Percentiles rank a stretch among this genome's conserved stretches.
phyloP scores from a whole-genome alignment of 1,140 invertebrate genomes.

The Mylabris phalerata region DNA sequence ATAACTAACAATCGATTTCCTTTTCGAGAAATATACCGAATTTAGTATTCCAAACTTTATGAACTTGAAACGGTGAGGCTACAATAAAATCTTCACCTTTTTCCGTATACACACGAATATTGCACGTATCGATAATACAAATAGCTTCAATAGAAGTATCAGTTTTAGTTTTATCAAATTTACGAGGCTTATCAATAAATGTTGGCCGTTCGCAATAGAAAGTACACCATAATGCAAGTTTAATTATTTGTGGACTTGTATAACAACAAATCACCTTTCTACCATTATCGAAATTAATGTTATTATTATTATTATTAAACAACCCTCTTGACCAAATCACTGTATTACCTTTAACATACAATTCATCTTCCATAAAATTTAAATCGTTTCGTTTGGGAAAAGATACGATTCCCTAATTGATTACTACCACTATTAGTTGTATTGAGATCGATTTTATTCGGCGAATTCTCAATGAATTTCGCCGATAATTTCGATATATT shows the following conservation, averaged over 20 bases:
- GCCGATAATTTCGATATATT: constrained; percentile 20
- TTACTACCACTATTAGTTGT: not conserved
- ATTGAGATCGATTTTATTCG: not conserved
- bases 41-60: constrained; percentile 65
- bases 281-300: constrained; percentile 40
- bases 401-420: too few species aligned
- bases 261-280: constrained; percentile 61
- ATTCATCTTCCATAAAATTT: constrained; percentile 66
- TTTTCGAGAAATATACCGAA: constrained; percentile 74
- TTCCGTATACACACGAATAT: constrained; percentile 69
- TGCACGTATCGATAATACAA: constrained; percentile 68
- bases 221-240: constrained; percentile 74
- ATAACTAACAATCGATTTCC: constrained; percentile 36
- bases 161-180: not conserved
- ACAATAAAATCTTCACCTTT: constrained; percentile 76
- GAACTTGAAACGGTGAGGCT: constrained; percentile 78
- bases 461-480: too few species aligned
- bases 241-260: constrained; percentile 71
- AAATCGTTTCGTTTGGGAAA: not conserved
- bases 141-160: constrained; percentile 48
- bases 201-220: constrained; percentile 56
- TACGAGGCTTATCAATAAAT: constrained; percentile 34
- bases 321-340: constrained; percentile 72
- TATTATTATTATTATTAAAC: constrained; percentile 35
- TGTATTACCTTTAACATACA: constrained; percentile 78